Evolutionary conservation across 2,888 invertebrate genomes (phyloP).

Genomic region (Coremacera marginata): DNA sequence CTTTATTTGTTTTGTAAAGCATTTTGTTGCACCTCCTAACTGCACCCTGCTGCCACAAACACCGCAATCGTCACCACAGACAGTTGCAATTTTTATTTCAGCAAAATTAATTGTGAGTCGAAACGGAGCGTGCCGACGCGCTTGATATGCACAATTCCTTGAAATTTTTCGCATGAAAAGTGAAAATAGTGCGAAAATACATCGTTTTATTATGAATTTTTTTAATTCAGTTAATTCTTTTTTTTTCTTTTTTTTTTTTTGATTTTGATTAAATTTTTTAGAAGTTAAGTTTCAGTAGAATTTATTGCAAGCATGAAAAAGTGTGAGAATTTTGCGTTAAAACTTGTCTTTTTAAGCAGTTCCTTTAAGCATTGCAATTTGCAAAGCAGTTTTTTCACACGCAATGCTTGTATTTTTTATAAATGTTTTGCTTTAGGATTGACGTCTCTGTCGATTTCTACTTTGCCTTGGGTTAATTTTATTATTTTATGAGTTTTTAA

Average conservation of each 20-base stretch:
- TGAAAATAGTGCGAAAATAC: constrained; percentile 36
- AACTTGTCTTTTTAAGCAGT: too few species aligned
- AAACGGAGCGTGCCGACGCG: constrained; percentile 69
- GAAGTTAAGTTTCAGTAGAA: background rate
- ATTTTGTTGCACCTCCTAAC: constrained; percentile 33
- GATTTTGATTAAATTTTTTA: background rate
- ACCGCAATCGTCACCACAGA: constrained; percentile 3
- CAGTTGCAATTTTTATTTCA: constrained; percentile 35
- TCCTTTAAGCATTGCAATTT: too few species aligned
- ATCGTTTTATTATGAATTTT: background rate
- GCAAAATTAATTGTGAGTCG: constrained; percentile 66
- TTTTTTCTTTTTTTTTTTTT: background rate
- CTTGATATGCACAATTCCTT: constrained; percentile 68
- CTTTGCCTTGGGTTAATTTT: too few species aligned
- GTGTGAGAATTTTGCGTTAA: too few species aligned
- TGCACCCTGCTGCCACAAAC: background rate
- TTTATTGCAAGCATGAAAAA: background rate
- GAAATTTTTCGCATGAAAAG: constrained; percentile 66
- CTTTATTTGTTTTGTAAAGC: constrained; percentile 33
- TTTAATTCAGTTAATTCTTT: too few species aligned
- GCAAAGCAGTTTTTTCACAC: too few species aligned
- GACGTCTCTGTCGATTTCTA: too few species aligned
- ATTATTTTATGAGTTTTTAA: too few species aligned
- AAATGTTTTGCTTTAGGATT: too few species aligned
- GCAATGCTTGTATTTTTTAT: too few species aligned